A percentile compares a stretch with the other conserved stretches of the same genome.
Conservation (phyloP, 2,797 vertebrate species). For the Mus spretus region DNA sequence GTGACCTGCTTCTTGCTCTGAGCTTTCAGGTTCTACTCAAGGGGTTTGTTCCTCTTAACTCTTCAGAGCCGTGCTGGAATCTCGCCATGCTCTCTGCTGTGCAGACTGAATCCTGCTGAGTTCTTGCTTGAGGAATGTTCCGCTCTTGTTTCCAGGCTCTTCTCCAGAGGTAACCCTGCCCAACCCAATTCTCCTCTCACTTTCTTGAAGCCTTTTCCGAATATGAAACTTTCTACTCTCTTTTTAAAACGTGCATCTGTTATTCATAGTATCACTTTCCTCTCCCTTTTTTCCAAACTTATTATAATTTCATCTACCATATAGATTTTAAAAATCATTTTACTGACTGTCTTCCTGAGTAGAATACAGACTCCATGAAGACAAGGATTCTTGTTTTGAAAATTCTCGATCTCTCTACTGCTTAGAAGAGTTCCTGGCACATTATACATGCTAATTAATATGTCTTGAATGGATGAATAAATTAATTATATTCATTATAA, state of each 20-base stretch:
- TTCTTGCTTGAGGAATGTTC: neutral
- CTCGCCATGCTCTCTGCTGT: neutral
- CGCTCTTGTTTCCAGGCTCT: neutral
- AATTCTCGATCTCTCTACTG: neutral
- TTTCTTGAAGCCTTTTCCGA: neutral
- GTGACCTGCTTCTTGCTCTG: neutral
- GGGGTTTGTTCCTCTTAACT: neutral
- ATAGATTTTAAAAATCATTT: neutral
- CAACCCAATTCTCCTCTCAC: neutral
- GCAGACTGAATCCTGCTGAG: neutral
- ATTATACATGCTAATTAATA: constrained; percentile 68
- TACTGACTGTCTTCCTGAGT: neutral
- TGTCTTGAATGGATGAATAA: constrained; percentile 67
- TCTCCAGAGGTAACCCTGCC: neutral
- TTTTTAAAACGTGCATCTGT: neutral
- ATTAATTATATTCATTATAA: constrained; percentile 72
- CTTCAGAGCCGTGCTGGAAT: neutral
- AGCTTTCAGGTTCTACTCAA: neutral
- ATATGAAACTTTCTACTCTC: neutral
- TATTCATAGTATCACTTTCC: neutral
- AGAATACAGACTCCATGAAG: constrained; percentile 50
- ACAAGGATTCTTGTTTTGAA: constrained; percentile 14
- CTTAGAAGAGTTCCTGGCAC: constrained; percentile 41
- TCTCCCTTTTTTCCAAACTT: neutral
- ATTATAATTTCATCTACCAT: neutral